Conservation (phyloP, 1,140 invertebrate genomes). For the Yoshiicerus persimilis region DNA sequence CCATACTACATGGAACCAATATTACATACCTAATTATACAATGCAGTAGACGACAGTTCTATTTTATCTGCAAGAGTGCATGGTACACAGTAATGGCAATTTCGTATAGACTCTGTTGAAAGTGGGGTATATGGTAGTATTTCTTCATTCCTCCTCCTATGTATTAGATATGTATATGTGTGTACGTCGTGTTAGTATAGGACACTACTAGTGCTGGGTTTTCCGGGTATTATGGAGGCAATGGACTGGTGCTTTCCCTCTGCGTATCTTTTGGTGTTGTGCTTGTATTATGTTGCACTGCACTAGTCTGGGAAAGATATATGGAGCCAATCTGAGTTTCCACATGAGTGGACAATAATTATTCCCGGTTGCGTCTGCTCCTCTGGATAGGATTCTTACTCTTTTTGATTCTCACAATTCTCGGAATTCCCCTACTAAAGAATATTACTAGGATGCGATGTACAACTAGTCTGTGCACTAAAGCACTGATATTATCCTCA, state of each 20-base stretch:
- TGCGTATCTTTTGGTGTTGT: not conserved
- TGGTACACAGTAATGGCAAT: no score
- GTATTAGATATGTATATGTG: not conserved
- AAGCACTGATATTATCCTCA: not conserved
- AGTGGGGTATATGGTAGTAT: no score
- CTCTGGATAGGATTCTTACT: slow-evolving; percentile 25
- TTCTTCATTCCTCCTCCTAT: no score
- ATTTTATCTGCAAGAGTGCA: no score
- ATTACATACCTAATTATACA: no score
- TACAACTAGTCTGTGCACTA: not conserved
- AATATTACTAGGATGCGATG: not conserved
- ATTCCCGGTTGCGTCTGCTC: slow-evolving; percentile 32
- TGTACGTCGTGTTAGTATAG: not conserved
- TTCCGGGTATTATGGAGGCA: not conserved
- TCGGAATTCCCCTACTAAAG: slow-evolving; percentile 7
- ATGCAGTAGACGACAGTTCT: no score
- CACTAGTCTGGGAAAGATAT: not conserved
- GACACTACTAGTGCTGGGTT: not conserved
- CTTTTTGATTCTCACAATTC: slow-evolving; percentile 12
- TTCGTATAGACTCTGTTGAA: no score
- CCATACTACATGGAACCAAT: no score
- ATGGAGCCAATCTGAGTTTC: slow-evolving; percentile 40
- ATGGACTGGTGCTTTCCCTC: no score
- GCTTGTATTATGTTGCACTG: not conserved
- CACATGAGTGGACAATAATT: slow-evolving; percentile 39